Evolutionary conservation across 2,113 vertebrate genomes (phyloP).

Genomic region (Origma solitaria): DNA sequence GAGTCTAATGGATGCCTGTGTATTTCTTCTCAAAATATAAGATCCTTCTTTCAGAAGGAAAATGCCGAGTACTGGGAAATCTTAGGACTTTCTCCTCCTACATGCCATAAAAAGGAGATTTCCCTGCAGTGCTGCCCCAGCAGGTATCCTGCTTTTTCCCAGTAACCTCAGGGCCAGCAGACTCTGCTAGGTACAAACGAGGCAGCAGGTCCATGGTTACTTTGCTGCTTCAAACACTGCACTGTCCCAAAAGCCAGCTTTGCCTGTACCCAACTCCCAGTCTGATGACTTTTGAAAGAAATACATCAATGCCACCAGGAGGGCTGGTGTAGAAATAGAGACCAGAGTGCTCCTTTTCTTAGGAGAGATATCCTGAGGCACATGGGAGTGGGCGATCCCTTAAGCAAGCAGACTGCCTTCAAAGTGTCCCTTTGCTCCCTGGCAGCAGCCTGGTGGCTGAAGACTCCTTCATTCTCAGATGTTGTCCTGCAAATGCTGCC

Average conservation of each 20-base stretch:
- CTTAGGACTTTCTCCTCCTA: background rate
- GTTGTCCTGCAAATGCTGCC: background rate
- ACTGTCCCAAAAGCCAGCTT: background rate
- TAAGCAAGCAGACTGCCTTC: background rate
- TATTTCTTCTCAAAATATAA: background rate
- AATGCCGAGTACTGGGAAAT: background rate
- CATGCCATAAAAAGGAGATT: background rate
- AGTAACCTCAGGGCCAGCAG: background rate
- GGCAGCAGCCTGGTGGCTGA: background rate
- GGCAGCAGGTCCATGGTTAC: background rate
- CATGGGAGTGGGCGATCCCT: accelerated
- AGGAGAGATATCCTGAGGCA: background rate
- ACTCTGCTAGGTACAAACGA: background rate
- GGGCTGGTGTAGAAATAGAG: background rate
- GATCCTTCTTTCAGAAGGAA: background rate
- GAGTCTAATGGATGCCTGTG: no score
- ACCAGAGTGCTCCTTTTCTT: background rate
- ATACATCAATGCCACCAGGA: background rate
- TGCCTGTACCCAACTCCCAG: background rate
- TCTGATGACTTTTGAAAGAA: background rate
- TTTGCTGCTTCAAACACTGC: background rate
- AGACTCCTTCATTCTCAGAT: background rate
- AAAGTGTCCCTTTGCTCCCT: background rate
- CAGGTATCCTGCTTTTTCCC: background rate
- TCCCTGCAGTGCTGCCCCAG: accelerated